Evolutionary conservation across 2,113 vertebrate species (phyloP).

Genomic region (Pycnonotus jocosus): DNA sequence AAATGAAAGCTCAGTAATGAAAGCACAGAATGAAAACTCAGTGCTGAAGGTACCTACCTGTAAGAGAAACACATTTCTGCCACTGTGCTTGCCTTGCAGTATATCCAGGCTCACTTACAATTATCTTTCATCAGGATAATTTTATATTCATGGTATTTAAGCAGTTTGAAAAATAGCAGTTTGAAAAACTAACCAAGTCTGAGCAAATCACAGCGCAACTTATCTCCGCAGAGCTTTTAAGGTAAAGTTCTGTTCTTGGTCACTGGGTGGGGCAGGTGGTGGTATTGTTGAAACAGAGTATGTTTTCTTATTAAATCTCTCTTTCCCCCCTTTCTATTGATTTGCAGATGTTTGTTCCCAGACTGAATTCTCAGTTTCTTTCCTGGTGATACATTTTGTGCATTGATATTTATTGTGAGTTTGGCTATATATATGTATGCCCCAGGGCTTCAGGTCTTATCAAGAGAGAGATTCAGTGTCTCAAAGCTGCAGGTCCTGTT

Average conservation of each 20-base stretch:
- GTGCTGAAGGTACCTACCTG: neutral
- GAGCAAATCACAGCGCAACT: neutral
- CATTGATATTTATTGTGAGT: constrained; percentile 32
- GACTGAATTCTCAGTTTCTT: neutral
- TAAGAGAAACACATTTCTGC: neutral
- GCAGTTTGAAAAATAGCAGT: neutral
- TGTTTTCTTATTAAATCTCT: neutral
- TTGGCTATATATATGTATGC: neutral
- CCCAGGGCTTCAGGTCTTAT: neutral
- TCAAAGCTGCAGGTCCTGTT: constrained; percentile 14
- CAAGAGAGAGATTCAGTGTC: constrained; percentile 13
- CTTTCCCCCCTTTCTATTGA: neutral
- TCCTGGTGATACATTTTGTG: neutral
- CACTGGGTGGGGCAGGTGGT: fast-evolving
- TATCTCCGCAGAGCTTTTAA: neutral
- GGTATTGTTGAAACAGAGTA: neutral
- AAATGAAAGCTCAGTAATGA: no score
- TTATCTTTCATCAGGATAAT: neutral
- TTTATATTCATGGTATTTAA: neutral
- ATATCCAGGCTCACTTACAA: neutral
- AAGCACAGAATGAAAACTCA: no score
- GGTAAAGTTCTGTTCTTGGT: neutral
- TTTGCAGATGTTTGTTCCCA: neutral
- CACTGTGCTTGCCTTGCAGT: neutral
- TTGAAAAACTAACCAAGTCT: no score